Conservation (phyloP, 2,797 vertebrate genomes). For the Coregonus ussuriensis region DNA sequence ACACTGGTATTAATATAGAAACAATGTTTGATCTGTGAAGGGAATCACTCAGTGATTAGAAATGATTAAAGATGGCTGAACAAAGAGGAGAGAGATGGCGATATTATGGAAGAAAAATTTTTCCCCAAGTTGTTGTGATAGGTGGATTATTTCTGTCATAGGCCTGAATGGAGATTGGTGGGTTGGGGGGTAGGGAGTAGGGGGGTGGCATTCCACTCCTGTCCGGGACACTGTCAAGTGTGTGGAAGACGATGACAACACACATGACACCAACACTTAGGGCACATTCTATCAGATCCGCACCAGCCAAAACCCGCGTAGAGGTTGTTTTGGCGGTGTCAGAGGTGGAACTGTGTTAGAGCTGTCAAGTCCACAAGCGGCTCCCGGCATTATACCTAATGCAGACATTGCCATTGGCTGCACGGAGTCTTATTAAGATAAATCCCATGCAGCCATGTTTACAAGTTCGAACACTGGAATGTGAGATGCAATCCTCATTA, state of each 20-base stretch:
- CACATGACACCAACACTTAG: too few species aligned
- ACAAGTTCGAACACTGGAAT: too few species aligned
- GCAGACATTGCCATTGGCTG: too few species aligned
- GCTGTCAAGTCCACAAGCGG: too few species aligned
- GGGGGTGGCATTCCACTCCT: not conserved
- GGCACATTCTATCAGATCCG: too few species aligned
- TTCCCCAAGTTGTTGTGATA: conserved; percentile 25
- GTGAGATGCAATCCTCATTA: too few species aligned
- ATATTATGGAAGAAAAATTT: conserved; percentile 48
- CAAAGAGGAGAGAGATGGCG: conserved; percentile 22
- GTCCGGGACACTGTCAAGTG: not conserved
- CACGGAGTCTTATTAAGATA: too few species aligned
- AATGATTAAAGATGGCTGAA: conserved; percentile 33
- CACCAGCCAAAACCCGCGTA: too few species aligned
- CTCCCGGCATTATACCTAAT: too few species aligned
- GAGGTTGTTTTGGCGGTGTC: too few species aligned
- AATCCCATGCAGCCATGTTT: too few species aligned
- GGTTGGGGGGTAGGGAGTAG: conserved; percentile 5
- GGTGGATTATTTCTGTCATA: conserved; percentile 63
- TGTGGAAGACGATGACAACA: conserved; percentile 1
- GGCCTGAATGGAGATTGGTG: conserved; percentile 16
- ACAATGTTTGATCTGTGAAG: conserved; percentile 10
- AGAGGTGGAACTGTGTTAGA: too few species aligned
- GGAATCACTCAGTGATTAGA: not conserved
- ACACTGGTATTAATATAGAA: conserved; percentile 7